Conservation (phyloP, 2,797 vertebrate species). For the Pipistrellus pygmaeus region DNA sequence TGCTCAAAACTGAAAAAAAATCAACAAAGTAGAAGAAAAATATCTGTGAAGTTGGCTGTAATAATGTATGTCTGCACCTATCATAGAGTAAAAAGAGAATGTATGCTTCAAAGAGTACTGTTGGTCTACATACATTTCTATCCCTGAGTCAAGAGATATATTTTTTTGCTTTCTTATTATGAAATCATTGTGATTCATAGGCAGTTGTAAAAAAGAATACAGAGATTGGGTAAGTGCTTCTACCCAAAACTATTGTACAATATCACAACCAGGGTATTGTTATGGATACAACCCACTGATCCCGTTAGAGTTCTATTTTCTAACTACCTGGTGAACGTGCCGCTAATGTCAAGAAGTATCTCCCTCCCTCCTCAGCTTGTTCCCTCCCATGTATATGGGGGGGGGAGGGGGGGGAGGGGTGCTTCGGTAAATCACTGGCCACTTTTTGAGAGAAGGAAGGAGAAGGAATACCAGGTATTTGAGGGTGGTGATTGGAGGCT, state of each 20-base stretch:
- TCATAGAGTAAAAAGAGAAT: neutral
- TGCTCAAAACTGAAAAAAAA: neutral
- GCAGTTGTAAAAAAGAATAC: neutral
- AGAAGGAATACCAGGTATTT: neutral
- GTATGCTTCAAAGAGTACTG: neutral
- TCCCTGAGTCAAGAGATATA: neutral
- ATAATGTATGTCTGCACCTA: neutral
- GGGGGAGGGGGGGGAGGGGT: neutral
- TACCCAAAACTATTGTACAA: neutral
- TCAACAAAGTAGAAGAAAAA: conserved; percentile 44
- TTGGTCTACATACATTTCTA: neutral
- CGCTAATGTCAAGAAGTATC: neutral
- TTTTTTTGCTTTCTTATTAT: neutral
- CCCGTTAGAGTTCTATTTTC: neutral
- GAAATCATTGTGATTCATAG: neutral
- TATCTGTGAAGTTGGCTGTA: neutral
- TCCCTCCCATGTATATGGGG: neutral
- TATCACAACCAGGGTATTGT: neutral
- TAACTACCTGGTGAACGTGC: neutral
- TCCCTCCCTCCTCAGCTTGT: neutral
- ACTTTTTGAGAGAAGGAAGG: neutral
- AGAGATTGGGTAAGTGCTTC: neutral
- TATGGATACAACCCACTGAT: neutral
- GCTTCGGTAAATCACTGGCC: neutral
- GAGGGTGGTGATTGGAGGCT: neutral